Base-by-base conservation (phyloP, 92 coral and sea anemone species). In the Porites lobata region DNA sequence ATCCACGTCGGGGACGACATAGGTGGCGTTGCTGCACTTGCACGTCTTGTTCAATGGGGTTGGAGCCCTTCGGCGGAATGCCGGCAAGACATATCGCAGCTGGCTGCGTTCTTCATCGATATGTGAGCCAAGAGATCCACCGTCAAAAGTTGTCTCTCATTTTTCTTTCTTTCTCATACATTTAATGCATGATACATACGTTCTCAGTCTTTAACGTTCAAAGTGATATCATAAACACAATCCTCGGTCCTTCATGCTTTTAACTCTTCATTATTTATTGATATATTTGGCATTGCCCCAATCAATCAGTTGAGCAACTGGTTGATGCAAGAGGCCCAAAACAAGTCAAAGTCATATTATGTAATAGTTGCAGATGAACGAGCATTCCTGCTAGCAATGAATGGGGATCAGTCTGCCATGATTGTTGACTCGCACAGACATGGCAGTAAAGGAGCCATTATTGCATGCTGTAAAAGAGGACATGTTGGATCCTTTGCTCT, bases 231-330 rank as follows among this genome's bases (percentile, higher is more conserved):
- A 0, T 38, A 38, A 38, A 7, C 13, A 32, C 52, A 43, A 62
- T 11, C 22, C 22, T 21, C 22, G 22, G 22, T 21, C 22, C 22
- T 21, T 21, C 22, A 21, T 21, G 22, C 22, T 21, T 21, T 21
- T 21, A 21, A 21, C 22, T 21, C 22, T 21, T 21, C 22, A 21
- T 21, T 21, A 21, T 21, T 21, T 21, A 62, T 51, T 64, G 94
- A 91, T 68, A 63, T 92, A 6, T 87, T 92, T 84, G 94, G 94
- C 67, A 56, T 57, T 8, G 76, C 83, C 73, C 86, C 91, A 10
- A 51, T 71, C 53, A 62, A 32, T 32, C 86, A 77, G 64, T 72
- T 83, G 65, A 52, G 63, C 63, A 38, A 65, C 59, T 75, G 69
- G 62, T 79, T 85, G 59, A 29, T 77, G 62, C 61, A 20, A 80